Base-by-base conservation (phyloP, 2,113 vertebrate species). In the Calidris pugnax region DNA sequence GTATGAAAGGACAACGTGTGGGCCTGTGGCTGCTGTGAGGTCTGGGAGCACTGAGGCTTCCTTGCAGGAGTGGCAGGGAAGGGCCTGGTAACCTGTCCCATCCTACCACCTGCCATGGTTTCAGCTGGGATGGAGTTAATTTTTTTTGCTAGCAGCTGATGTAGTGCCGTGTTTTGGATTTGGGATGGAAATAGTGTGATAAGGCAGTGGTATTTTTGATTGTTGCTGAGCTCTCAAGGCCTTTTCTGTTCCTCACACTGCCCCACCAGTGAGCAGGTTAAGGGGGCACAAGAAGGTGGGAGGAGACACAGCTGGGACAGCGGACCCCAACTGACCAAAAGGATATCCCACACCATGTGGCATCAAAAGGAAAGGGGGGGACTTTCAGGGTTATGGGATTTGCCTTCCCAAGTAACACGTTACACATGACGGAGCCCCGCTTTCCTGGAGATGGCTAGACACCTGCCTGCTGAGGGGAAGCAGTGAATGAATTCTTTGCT, bases 11-110 rank as follows among this genome's bases (percentile, higher is more conserved):
- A 23, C 19, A 55, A 60, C 5, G 4, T 4, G 2, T 15, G 28
- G n/a, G 15, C 27, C 22, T 63, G 28, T 62, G 78, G 11, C 24
- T 62, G 7, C 33, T 7, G 6, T 12, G 30, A 12, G 17, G 7
- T 56, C 32, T 5, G 11, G 24, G 9, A 71, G 17, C 5, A 27
- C 5, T 20, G 14, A 14, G 3, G 7, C 2, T 0, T 35, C 22
- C 5, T 35, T 14, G 6, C 26, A 23, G 11, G 6, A 6, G 10
- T 47, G 4, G 4, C 11, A 50, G 28, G 22, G 10, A 69, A 77
- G 32, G 10, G 1, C 10, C 18, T 53, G 45, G 7, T 14, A 66
- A 3, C n/a, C 20, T 26, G 5, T 41, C 15, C 19, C 9, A 26
- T 68, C 43, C 33, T 21, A 47, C 28, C 14, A 27, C 12, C 14